Conservation (phyloP, 1,140 invertebrate species). For the Dendrolimus kikuchii region DNA sequence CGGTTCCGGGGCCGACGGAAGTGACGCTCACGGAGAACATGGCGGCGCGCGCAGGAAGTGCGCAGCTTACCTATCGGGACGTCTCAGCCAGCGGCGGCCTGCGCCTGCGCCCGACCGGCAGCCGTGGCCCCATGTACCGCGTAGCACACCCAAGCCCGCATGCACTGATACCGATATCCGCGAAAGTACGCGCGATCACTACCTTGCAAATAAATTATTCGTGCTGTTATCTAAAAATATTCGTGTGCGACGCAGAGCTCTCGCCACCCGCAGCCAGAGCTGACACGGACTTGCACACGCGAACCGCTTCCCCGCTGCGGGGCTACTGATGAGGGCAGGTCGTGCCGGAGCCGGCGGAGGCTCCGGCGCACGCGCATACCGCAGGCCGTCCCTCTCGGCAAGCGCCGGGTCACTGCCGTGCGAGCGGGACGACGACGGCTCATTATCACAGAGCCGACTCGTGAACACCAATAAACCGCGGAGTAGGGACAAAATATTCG, state of each 20-base stretch:
- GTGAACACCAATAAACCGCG: constrained; percentile 69
- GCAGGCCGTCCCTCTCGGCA: constrained; percentile 42
- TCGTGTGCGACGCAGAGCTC: constrained; percentile 52
- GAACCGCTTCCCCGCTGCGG: constrained; percentile 63
- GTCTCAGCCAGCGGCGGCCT: constrained; percentile 41
- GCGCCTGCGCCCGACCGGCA: constrained; percentile 20
- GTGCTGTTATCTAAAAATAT: constrained; percentile 70
- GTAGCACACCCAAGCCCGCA: constrained; percentile 40
- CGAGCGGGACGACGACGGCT: constrained; percentile 51
- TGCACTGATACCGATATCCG: constrained; percentile 47
- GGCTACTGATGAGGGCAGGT: constrained; percentile 68
- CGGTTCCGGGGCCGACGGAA: constrained; percentile 59
- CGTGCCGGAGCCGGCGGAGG: constrained; percentile 61
- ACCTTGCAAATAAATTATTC: constrained; percentile 66
- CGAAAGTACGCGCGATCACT: constrained; percentile 62
- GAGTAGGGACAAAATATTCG: constrained; percentile 71
- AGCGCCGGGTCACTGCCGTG: constrained; percentile 17
- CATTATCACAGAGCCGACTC: constrained; percentile 63
- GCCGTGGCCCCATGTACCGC: constrained; percentile 17
- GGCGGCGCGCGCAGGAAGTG: constrained; percentile 69
- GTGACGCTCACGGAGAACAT: constrained; percentile 64
- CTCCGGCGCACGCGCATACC: constrained; percentile 54
- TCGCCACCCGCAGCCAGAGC: constrained; percentile 38
- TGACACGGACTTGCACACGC: constrained; percentile 52
- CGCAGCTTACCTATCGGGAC: constrained; percentile 69